Evolutionary conservation across 2,113 vertebrate species (phyloP).

Genomic region (Cryptoleucopteryx plumbea): DNA sequence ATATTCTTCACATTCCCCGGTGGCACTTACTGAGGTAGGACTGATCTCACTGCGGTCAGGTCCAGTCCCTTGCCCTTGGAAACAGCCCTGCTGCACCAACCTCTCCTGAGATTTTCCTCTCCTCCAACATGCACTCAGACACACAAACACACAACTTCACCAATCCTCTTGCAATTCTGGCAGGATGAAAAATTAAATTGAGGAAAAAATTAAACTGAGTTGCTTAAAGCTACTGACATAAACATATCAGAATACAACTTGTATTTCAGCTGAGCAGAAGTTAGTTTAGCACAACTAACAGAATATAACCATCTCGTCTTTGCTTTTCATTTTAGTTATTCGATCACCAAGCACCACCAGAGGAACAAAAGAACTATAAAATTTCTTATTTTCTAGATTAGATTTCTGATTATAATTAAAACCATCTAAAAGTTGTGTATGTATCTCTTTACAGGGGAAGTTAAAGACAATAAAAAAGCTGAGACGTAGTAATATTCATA

Average conservation of each 20-base stretch:
- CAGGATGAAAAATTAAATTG: background rate
- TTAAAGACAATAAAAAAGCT: background rate
- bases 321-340: background rate
- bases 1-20: background rate
- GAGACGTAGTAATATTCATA: conserved; percentile 40
- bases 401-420: background rate
- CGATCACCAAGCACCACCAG: background rate
- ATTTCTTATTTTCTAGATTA: background rate
- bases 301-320: background rate
- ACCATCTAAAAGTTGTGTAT: background rate
- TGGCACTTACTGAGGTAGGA: background rate
- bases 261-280: background rate
- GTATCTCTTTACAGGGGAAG: background rate
- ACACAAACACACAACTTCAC: rapidly evolving
- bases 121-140: background rate
- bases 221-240: background rate
- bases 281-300: background rate
- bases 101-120: background rate
- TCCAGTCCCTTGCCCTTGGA: background rate
- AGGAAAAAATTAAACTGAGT: background rate
- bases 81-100: background rate
- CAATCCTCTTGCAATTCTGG: background rate
- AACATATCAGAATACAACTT: background rate
- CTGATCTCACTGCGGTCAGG: background rate
- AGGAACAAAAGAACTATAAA: background rate